Conservation (phyloP, 1,140 invertebrate species). For the Idris sp. region DNA sequence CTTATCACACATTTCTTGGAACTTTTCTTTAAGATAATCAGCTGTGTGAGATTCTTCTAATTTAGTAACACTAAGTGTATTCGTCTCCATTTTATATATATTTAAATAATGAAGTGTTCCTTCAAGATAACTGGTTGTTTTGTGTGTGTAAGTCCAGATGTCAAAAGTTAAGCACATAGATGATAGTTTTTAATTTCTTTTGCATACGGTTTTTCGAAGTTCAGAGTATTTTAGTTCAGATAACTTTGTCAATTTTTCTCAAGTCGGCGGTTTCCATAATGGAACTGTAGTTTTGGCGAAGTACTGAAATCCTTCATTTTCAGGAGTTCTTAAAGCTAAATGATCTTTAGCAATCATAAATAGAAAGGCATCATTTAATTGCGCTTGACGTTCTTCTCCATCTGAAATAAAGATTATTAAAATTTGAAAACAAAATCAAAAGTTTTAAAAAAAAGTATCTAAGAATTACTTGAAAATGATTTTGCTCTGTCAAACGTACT, state of each 20-base stretch:
- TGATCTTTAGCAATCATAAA: conserved; percentile 34
- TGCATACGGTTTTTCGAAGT: background rate
- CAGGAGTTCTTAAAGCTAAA: conserved; percentile 12
- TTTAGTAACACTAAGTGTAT: conserved; percentile 8
- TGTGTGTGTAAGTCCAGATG: conserved; percentile 26
- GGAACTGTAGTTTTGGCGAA: conserved; percentile 16
- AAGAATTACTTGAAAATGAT: too few species aligned
- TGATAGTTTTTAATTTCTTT: background rate
- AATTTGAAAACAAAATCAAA: too few species aligned
- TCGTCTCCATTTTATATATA: conserved; percentile 13
- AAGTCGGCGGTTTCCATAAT: conserved; percentile 23
- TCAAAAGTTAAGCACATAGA: conserved; percentile 22
- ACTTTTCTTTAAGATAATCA: conserved; percentile 4
- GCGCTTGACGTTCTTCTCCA: conserved; percentile 6
- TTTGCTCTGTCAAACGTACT: too few species aligned
- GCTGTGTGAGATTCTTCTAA: conserved; percentile 13
- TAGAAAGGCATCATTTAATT: conserved; percentile 22
- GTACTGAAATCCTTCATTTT: conserved; percentile 16
- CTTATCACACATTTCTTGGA: conserved; percentile 9
- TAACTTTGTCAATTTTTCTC: too few species aligned
- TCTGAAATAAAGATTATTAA: too few species aligned
- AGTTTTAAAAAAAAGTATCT: too few species aligned
- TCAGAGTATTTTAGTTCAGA: too few species aligned
- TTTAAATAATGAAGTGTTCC: conserved; percentile 17
- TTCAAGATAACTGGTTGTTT: conserved; percentile 17